These are phyloP conservation scores for Hedychridium roseum DNA, from an alignment of 2,888 invertebrate species.

Conservation along the genomic window DNA sequence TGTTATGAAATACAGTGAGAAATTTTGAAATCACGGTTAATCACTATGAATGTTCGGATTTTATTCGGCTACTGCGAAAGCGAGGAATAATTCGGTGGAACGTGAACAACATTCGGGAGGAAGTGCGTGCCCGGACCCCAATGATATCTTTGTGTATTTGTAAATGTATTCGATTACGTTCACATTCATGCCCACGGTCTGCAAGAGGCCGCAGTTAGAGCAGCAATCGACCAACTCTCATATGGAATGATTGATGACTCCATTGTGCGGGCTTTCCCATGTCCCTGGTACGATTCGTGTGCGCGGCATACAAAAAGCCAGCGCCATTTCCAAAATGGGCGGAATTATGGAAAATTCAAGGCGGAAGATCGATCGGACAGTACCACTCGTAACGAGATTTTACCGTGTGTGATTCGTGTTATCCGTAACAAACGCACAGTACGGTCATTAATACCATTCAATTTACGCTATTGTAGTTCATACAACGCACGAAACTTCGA, in stretches of 20 bases:
- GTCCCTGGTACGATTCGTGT: constrained; percentile 45
- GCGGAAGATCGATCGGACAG: constrained; percentile 45
- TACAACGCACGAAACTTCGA: no score
- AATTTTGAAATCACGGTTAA: no score
- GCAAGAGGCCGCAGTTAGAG: constrained; percentile 42
- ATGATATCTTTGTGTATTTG: constrained; percentile 37
- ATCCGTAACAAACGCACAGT: no score
- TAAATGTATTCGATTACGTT: constrained; percentile 55
- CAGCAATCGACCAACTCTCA: constrained; percentile 57
- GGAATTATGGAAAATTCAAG: constrained; percentile 59
- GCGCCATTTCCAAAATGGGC: constrained; percentile 56
- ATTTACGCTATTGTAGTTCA: constrained; percentile 10
- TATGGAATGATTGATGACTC: constrained; percentile 63
- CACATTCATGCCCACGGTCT: constrained; percentile 34
- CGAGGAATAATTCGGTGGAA: background rate
- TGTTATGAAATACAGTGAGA: no score
- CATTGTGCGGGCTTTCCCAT: constrained; percentile 57
- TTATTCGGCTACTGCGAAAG: no score
- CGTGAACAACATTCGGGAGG: background rate
- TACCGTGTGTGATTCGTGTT: constrained; percentile 21
- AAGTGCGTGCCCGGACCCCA: constrained; percentile 20
- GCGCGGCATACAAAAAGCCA: constrained; percentile 45
- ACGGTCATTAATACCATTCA: no score
- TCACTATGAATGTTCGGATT: no score
- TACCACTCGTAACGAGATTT: constrained; percentile 31